Conservation (phyloP, 1,140 invertebrate genomes). For the Scaptomyza hsui region DNA sequence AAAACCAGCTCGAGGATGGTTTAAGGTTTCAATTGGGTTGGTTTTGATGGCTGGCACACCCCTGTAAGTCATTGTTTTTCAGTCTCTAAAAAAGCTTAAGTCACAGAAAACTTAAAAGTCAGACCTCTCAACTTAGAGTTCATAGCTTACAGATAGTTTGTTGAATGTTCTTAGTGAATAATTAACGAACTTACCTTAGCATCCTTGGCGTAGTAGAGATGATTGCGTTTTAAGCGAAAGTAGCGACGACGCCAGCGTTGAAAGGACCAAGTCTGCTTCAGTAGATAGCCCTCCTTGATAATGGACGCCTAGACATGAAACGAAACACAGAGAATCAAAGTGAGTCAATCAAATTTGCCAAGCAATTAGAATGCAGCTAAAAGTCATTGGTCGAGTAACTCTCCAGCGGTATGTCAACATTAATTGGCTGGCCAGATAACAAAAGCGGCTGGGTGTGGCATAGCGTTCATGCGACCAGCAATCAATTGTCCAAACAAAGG, state of each 20-base stretch:
- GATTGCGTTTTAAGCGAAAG: slow-evolving; percentile 92
- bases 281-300: slow-evolving; percentile 92
- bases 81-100: too few relatives aligned
- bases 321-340: slow-evolving; percentile 16
- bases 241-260: slow-evolving; percentile 93
- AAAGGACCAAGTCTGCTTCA: slow-evolving; percentile 93
- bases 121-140: too few relatives aligned
- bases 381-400: slow-evolving; percentile 50
- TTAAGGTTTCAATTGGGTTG: too few relatives aligned
- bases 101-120: too few relatives aligned
- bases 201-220: slow-evolving; percentile 93
- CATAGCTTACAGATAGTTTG: too few relatives aligned
- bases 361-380: slow-evolving; percentile 38
- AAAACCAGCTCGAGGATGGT: too few relatives aligned
- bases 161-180: too few relatives aligned
- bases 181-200: slow-evolving; percentile 88
- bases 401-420: slow-evolving; percentile 54
- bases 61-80: too few relatives aligned
- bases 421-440: slow-evolving; percentile 72
- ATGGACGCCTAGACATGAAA: slow-evolving; percentile 85
- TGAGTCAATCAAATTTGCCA: slow-evolving; percentile 34
- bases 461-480: slow-evolving; percentile 47
- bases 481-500: slow-evolving; percentile 75
- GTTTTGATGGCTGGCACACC: too few relatives aligned
- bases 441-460: slow-evolving; percentile 41